Evolutionary conservation across 2,113 vertebrate genomes (phyloP), one percentile per base, ranked within the genome.

Genomic region (Falco punctatus): DNA sequence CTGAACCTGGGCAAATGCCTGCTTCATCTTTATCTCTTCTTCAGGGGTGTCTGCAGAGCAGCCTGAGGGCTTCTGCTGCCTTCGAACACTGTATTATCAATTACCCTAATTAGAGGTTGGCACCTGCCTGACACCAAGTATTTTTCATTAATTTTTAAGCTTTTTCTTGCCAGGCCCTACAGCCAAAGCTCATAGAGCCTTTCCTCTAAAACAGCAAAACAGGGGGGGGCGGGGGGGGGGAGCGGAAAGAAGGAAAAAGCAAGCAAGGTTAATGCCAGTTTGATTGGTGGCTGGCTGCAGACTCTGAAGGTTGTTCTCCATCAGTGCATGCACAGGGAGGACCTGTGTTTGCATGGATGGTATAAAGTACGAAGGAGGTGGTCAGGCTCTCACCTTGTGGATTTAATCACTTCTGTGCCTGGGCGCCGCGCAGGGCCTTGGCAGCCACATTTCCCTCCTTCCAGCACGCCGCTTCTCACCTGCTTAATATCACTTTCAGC

Each of bases 71-170:
- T 85, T 72, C 80, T 87, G 57, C 81, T 95, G 24, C 94, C 74
- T 92, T 15, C 1, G 2, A 95, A 86, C 92, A 57, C 32, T 64
- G 65, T 80, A 72, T 94, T 91, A 94, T 97, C 95, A 91, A 94
- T 95, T 97, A 94, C 62, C 65, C 78, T 94, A 91, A 94, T 94
- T 95, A 95, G 86, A 91, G n/a, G 67, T 65, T 89, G 89, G 74
- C 94, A 92, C 74, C 44, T 88, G 81, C 71, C 51, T 92, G 86
- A 94, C 83, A 87, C 44, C 61, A 72, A 42, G 57, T 23, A 94
- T 94, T 93, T 96, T 62, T 82, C 81, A 85, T 72, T 87, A 38
- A 51, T 77, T 95, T 93, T 95, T 94, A 95, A 92, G 78, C 58
- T 30, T 80, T 95, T 72, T 30, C 48, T 64, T 80, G 46, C 89